Evolutionary conservation across 2,113 vertebrate genomes (phyloP).

Genomic region (Neotragus moschatus): DNA sequence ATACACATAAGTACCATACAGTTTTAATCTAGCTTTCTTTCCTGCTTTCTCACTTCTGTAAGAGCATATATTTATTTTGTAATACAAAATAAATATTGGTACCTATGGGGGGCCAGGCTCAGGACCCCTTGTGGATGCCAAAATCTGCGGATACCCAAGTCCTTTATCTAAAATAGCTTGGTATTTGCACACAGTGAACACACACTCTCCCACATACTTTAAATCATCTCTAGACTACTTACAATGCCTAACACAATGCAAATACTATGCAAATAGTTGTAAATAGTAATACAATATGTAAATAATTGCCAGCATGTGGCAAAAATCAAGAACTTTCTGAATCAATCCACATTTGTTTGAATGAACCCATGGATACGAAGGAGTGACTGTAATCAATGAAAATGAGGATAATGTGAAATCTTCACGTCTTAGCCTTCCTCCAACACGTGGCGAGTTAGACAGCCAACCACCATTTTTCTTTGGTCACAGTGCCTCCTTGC

Average conservation of each 20-base stretch:
- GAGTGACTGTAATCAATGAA: background rate
- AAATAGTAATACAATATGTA: background rate
- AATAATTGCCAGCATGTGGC: background rate
- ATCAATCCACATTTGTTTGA: background rate
- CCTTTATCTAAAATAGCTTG: background rate
- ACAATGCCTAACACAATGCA: background rate
- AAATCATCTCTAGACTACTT: background rate
- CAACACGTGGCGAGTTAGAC: background rate
- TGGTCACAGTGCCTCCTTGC: background rate
- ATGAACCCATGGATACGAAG: background rate
- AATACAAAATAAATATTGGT: too few relatives aligned
- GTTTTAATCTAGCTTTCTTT: background rate
- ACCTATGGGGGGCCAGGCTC: too few relatives aligned
- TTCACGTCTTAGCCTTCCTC: background rate
- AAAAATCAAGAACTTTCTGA: background rate
- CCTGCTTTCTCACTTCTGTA: background rate
- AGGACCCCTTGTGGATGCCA: background rate
- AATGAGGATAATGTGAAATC: background rate
- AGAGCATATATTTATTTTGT: background rate
- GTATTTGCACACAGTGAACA: background rate
- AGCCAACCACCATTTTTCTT: background rate
- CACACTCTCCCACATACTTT: background rate
- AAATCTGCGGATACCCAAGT: rapidly evolving
- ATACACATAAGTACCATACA: background rate
- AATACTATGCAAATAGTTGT: background rate